Conservation (phyloP, 2,888 invertebrate species). For the Melanophora roralis region DNA sequence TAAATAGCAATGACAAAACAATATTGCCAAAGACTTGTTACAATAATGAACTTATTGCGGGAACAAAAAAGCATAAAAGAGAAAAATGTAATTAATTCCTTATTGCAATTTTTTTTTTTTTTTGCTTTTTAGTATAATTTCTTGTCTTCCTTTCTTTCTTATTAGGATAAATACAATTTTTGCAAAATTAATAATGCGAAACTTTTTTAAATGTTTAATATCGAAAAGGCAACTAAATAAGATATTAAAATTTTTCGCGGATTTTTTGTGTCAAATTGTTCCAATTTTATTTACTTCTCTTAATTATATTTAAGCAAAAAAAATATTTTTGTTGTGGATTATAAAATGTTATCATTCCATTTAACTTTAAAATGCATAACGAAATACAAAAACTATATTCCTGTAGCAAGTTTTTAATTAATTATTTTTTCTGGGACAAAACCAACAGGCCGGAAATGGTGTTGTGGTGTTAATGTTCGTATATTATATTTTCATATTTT, state of each 20-base stretch:
- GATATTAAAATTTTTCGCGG: too few species aligned
- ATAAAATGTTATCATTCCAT: slow-evolving; percentile 21
- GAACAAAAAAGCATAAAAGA: neutral
- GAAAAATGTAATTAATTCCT: slow-evolving; percentile 21
- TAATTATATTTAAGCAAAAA: neutral
- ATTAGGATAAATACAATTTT: too few species aligned
- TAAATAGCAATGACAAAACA: slow-evolving; percentile 1
- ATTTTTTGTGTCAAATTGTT: too few species aligned
- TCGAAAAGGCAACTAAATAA: too few species aligned
- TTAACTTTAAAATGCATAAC: slow-evolving; percentile 47
- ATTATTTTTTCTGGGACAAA: slow-evolving; percentile 23
- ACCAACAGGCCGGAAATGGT: slow-evolving; percentile 48
- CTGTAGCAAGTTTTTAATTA: slow-evolving; percentile 9
- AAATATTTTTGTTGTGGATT: slow-evolving; percentile 3
- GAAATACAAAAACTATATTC: slow-evolving; percentile 47
- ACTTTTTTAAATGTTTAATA: too few species aligned
- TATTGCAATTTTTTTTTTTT: neutral
- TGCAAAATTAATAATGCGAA: too few species aligned
- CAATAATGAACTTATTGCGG: slow-evolving; percentile 29
- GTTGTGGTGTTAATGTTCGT: slow-evolving; percentile 53
- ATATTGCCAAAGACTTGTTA: slow-evolving; percentile 33
- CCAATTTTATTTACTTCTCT: too few species aligned
- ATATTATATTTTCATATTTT: slow-evolving; percentile 44
- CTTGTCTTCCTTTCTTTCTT: too few species aligned
- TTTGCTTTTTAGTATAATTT: neutral